phyloP scores from a whole-genome alignment of 2,113 vertebrate genomes.

The Tringa solitaria region DNA sequence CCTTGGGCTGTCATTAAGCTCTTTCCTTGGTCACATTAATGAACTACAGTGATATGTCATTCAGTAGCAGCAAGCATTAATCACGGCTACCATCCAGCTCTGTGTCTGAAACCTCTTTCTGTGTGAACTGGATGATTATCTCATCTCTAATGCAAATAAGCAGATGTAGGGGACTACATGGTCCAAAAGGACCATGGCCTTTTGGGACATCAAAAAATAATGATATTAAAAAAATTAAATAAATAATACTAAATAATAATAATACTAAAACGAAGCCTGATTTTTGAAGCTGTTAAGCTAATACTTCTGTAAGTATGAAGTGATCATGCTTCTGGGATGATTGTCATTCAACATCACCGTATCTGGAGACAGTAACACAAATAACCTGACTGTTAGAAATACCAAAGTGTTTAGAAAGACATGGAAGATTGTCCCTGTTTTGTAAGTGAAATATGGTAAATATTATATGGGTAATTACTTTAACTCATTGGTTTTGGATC shows the following conservation, averaged over 20 bases:
- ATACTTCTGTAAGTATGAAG: neutral
- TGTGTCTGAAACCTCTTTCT: neutral
- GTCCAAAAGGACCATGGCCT: neutral
- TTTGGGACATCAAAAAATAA: neutral
- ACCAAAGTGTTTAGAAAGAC: neutral
- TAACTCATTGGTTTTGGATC: neutral
- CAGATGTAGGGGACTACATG: fast-evolving
- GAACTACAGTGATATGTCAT: neutral
- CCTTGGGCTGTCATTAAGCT: neutral
- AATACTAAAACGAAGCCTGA: neutral
- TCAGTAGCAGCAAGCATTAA: neutral
- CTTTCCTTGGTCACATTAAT: neutral
- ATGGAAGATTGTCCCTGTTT: neutral
- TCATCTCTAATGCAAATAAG: neutral
- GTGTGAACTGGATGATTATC: neutral
- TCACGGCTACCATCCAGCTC: neutral
- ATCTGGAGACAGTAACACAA: neutral
- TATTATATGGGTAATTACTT: neutral
- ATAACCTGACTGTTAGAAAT: neutral
- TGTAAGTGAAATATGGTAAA: neutral
- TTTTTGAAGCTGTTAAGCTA: neutral
- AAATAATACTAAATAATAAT: too few species aligned
- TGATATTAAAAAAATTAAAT: too few species aligned
- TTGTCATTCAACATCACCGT: neutral
- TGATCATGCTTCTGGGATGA: neutral